Evolutionary conservation across 2,888 invertebrate genomes (phyloP).

Genomic region (Aelia acuminata): DNA sequence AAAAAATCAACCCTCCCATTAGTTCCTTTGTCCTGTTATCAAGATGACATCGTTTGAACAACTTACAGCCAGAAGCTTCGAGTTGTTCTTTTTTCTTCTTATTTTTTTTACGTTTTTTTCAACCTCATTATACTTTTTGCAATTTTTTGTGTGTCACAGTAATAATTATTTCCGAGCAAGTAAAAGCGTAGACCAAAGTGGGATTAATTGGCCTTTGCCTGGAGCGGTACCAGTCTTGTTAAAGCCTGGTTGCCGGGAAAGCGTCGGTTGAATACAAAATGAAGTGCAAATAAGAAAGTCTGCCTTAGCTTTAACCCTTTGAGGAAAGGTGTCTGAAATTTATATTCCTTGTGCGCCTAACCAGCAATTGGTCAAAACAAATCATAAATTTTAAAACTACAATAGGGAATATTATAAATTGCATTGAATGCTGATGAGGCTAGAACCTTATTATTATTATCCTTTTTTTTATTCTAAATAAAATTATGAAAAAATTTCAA

Average conservation of each 20-base stretch:
- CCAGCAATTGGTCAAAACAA: background rate
- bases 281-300: constrained; percentile 45
- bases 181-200: background rate
- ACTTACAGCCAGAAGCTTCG: background rate
- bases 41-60: background rate
- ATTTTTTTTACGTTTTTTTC: background rate
- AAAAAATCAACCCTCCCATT: background rate
- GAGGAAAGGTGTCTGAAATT: constrained; percentile 24
- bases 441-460: background rate
- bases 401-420: background rate
- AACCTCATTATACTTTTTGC: background rate
- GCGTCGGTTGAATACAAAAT: constrained; percentile 33
- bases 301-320: background rate
- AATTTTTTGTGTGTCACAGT: background rate
- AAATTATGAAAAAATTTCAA: too few relatives aligned
- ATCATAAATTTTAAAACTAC: background rate
- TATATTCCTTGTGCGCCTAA: background rate
- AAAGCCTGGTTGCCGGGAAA: background rate
- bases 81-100: background rate
- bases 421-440: background rate
- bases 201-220: constrained; percentile 21
- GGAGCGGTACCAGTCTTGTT: constrained; percentile 17
- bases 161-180: background rate
- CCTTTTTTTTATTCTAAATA: background rate
- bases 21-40: constrained; percentile 6